phyloP scores from a whole-genome alignment of 2,797 vertebrate species.

The Microchirus variegatus region DNA sequence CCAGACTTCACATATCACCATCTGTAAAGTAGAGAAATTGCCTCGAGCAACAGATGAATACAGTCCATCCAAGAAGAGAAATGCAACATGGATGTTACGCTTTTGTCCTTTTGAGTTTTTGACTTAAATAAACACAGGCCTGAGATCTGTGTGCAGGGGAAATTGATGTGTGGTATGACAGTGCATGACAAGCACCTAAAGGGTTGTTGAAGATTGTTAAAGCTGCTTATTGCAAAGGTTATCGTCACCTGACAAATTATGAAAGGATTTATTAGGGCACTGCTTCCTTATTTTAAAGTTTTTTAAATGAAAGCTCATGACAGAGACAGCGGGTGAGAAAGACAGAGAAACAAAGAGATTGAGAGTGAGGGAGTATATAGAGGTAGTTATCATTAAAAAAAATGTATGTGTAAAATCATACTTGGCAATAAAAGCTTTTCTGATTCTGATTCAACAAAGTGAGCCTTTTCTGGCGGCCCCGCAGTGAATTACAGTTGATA shows the following conservation, averaged over 20 bases:
- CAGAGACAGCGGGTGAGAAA: slow-evolving; percentile 42
- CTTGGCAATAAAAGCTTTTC: no score
- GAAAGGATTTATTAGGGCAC: slow-evolving; percentile 59
- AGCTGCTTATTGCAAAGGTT: slow-evolving; percentile 51
- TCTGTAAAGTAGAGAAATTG: slow-evolving; percentile 46
- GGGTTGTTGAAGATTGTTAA: slow-evolving; percentile 52
- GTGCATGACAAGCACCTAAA: slow-evolving; percentile 33
- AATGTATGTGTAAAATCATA: no score
- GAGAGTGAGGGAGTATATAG: slow-evolving; percentile 49
- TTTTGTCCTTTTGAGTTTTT: no score
- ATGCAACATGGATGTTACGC: background rate
- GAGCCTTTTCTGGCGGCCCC: no score
- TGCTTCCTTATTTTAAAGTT: slow-evolving; percentile 73
- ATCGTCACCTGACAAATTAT: slow-evolving; percentile 68
- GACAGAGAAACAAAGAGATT: slow-evolving; percentile 28
- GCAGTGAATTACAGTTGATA: no score
- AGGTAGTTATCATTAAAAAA: slow-evolving; percentile 67
- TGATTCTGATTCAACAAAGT: no score
- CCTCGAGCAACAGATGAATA: slow-evolving; percentile 57
- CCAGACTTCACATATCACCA: slow-evolving; percentile 50
- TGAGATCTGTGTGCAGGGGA: no score
- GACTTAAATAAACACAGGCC: no score
- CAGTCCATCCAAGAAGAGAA: slow-evolving; percentile 20
- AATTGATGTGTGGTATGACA: no score
- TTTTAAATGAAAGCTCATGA: slow-evolving; percentile 67